phyloP scores from a whole-genome alignment of 2,113 vertebrate genomes.

The Cinclus mexicanus region DNA sequence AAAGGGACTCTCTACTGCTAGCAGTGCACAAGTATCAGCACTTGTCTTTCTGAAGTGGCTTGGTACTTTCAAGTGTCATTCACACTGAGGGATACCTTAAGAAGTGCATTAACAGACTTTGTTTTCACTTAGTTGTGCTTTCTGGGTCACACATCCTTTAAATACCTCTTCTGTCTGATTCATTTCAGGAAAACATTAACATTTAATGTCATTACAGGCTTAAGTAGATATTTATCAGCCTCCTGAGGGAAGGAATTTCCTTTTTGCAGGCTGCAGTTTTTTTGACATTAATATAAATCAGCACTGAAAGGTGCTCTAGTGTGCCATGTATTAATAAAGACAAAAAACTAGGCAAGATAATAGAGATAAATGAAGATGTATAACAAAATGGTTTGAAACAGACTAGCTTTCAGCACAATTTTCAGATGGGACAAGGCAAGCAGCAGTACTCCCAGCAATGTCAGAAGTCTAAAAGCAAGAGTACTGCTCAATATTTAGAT shows the following conservation, averaged over 20 bases:
- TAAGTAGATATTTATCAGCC: conserved; percentile 33
- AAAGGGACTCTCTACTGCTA: background rate
- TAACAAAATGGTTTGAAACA: background rate
- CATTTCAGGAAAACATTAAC: conserved; percentile 29
- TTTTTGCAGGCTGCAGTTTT: background rate
- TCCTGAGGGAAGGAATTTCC: background rate
- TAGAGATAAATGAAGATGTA: conserved; percentile 1
- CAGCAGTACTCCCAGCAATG: background rate
- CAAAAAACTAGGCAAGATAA: background rate
- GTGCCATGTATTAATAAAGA: conserved; percentile 14
- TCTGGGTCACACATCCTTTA: conserved; percentile 16
- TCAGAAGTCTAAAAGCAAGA: background rate
- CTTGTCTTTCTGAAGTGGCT: background rate
- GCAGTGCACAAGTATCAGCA: background rate
- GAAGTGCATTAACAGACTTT: background rate
- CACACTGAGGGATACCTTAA: background rate
- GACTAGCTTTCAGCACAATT: background rate
- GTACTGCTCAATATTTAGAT: background rate
- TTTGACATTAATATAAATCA: conserved; percentile 25
- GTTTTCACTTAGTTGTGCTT: background rate
- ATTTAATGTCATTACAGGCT: conserved; percentile 4
- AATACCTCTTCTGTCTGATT: conserved; percentile 1
- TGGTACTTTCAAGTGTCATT: background rate
- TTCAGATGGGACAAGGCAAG: background rate
- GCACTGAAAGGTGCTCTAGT: background rate